Evolutionary conservation across 2,113 vertebrate species (phyloP), one percentile per base, ranked within the genome.

Genomic region (Turnix velox): DNA sequence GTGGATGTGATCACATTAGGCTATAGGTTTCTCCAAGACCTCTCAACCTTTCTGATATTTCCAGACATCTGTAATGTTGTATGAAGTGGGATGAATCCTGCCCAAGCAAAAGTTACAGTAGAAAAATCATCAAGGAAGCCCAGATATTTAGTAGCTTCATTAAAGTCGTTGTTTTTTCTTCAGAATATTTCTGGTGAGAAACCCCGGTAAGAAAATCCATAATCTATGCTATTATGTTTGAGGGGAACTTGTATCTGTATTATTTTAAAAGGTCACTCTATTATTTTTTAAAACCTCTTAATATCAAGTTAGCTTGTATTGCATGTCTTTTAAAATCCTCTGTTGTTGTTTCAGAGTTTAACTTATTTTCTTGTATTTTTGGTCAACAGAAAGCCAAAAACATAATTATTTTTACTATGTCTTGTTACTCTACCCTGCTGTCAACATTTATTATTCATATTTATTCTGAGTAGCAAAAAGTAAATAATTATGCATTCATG

Each of bases 221-320:
- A 69, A 54, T n/a, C 20, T 59, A 15, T 51, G 46, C 45, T 27
- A 75, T 46, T 66, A 75, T 31, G 10, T 79, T 58, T 63, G 77
- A 55, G 42, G 33, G 62, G 84, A 72, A 79, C 12, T 87, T 76
- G n/a, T 18, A 81, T 67, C 11, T 86, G 43, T 45, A 77, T 65
- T 80, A 62, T 52, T 84, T 92, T 78, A 78, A 91, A 94, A 84
- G 82, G 28, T n/a, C 25, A 74, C n/a, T n/a, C n/a, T n/a, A n/a
- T n/a, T n/a, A n/a, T n/a, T n/a, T n/a, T n/a, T n/a, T n/a, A 67
- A 65, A 46, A 67, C 7, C 11, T 59, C 25, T 84, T 28, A 48
- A 3, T 15, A 33, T 28, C 31, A 59, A 89, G 11, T 48, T 68
- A 82, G 39, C 9, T 17, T 31, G 2, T 40, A 7, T 67, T 76